Percentiles rank a stretch among this genome's conserved stretches.
Evolutionary conservation across 2,113 vertebrate species (phyloP).

Genomic region (Paraplagusia blochii): DNA sequence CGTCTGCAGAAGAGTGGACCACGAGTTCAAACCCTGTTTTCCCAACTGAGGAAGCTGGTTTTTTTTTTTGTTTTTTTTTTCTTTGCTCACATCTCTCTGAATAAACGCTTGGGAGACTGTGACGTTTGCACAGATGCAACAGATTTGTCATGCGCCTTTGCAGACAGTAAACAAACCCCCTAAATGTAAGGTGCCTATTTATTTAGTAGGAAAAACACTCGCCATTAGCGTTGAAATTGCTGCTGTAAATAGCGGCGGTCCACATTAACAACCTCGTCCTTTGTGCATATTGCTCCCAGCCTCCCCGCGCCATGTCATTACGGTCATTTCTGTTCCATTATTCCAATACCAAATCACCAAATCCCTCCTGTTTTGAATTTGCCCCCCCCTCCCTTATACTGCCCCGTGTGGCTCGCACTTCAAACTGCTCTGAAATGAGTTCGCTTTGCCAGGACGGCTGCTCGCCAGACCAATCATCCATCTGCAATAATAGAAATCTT

Average conservation of each 20-base stretch:
- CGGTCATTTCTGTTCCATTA: conserved; percentile 58
- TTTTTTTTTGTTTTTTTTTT: no score
- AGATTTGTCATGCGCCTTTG: conserved; percentile 17
- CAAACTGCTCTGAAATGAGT: conserved; percentile 65
- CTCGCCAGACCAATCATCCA: conserved; percentile 71
- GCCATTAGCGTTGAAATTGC: conserved; percentile 64
- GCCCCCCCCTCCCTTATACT: background rate
- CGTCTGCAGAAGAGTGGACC: background rate
- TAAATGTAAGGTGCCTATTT: conserved; percentile 51
- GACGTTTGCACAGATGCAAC: conserved; percentile 8
- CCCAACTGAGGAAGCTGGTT: no score
- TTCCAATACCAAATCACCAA: conserved; percentile 63
- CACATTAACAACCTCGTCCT: conserved; percentile 58
- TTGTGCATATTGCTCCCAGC: conserved; percentile 46
- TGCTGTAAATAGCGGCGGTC: conserved; percentile 59
- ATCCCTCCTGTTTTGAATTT: conserved; percentile 31
- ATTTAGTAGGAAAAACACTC: conserved; percentile 51
- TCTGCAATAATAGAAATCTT: conserved; percentile 74
- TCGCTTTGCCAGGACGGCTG: conserved; percentile 66
- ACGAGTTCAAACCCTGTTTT: no score
- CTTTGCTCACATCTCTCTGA: no score
- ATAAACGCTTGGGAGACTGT: background rate
- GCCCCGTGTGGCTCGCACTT: conserved; percentile 48
- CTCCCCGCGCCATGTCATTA: conserved; percentile 58
- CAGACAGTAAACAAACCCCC: conserved; percentile 61